A percentile compares a stretch with the other conserved stretches of the same genome.
Evolutionary conservation across 2,113 vertebrate species (phyloP).

Genomic region (Barbus barbus): DNA sequence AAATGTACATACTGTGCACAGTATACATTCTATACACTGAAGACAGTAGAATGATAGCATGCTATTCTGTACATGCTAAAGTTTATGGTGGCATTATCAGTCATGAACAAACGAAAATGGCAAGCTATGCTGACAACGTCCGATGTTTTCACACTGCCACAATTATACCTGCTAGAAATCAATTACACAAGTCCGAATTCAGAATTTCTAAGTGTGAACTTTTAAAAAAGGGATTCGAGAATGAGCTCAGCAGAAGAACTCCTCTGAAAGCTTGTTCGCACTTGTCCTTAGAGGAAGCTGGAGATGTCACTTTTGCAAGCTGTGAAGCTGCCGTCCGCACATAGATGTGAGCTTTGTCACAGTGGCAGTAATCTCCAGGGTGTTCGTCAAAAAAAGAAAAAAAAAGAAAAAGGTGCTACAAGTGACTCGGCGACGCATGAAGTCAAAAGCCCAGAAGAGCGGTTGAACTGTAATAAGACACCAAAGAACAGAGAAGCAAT

Average conservation of each 20-base stretch:
- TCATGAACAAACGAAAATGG: not conserved
- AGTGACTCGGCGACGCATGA: not conserved
- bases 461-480: not conserved
- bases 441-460: slow-evolving; percentile 25
- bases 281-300: not conserved
- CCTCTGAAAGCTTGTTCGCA: not conserved
- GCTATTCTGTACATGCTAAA: no score
- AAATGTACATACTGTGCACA: no score
- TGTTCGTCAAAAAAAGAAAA: not conserved
- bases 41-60: no score
- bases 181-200: not conserved
- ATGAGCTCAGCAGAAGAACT: not conserved
- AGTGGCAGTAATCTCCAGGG: not conserved
- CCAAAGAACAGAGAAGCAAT: slow-evolving; percentile 25
- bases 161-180: not conserved
- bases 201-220: not conserved
- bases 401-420: no score
- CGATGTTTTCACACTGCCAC: not conserved
- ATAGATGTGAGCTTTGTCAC: not conserved
- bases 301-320: not conserved
- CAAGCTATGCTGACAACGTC: not conserved
- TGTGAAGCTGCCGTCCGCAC: not conserved
- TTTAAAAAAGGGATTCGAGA: not conserved
- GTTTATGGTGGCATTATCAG: no score
- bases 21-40: no score